Base-by-base conservation (phyloP, 1,140 invertebrate species). In the Rhopalosiphum padi region DNA sequence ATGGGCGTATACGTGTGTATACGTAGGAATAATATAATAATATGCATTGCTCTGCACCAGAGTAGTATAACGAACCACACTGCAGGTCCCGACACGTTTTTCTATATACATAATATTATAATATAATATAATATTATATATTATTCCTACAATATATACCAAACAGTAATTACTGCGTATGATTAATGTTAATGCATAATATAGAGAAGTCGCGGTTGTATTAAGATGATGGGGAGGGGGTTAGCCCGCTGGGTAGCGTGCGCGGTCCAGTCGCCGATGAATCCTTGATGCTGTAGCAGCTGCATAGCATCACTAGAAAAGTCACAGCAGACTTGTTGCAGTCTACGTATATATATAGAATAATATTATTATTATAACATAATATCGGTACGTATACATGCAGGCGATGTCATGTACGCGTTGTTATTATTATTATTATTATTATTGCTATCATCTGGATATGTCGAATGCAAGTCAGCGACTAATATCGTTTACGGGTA, bases 171-270 rank as follows among this genome's bases (percentile, higher is more conserved):
- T 91, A 91, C 90, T 22, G 68, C 51, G 68, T 22, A 51, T 92
- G 77, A 92, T 92, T 83, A 92, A 92, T 92, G 90, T 92, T 83
- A 92, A 83, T 77, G n/a, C n/a, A 77, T 77, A 77, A n/a, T 77
- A 77, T 91, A 92, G 68, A 92, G 90, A 77, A 48, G 77, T 92
- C n/a, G 5, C 6, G 41, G 30, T 0, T 18, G 43, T 23, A 25
- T 6, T 18, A n/a, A 4, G 30, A 15, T 68, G 30, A 15, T n/a
- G 60, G 30, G 60, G 30, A 15, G 30, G 68, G 68, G 90, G 46
- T 92, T 23, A 77, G 46, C 68, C 90, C 77, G 90, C 90, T 92
- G 90, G 90, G 90, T 37, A 83, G 60, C 90, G 90, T 77, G 60
- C 60, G 77, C 43, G 22, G 43, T 87, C 7, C 37, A 46, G 90